Conservation (phyloP, 1,140 invertebrate genomes). For the Halyomorpha halys region DNA sequence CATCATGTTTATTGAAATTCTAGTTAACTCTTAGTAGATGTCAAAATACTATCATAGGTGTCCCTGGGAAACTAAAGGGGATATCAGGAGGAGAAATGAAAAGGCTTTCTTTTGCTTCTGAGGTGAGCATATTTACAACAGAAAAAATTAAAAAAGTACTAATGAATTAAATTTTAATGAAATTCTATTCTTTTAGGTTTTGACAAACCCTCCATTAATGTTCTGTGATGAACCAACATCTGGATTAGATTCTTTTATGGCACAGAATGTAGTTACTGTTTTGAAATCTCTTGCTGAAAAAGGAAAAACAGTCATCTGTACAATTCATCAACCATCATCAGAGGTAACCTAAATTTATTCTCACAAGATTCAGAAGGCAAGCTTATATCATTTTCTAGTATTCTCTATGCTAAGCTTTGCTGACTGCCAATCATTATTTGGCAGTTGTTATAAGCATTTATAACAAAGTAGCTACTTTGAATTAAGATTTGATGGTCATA, state of each 20-base stretch:
- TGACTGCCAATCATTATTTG: too few species aligned
- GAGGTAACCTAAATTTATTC: constrained; percentile 45
- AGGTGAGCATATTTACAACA: constrained; percentile 45
- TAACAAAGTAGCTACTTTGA: too few species aligned
- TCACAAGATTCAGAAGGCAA: too few species aligned
- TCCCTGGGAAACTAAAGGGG: constrained; percentile 74
- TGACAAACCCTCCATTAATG: constrained; percentile 88
- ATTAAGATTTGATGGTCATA: too few species aligned
- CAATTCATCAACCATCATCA: constrained; percentile 93
- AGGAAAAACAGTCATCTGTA: constrained; percentile 86
- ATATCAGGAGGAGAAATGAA: constrained; percentile 94
- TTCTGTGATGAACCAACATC: constrained; percentile 97
- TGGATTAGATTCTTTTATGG: constrained; percentile 77
- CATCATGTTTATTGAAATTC: constrained; percentile 17
- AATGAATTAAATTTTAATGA: not conserved
- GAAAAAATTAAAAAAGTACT: not conserved
- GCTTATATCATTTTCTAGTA: too few species aligned
- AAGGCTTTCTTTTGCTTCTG: constrained; percentile 87
- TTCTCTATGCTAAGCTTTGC: too few species aligned
- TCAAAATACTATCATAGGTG: constrained; percentile 77
- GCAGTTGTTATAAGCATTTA: too few species aligned
- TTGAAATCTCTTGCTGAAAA: constrained; percentile 64
- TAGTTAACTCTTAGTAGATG: constrained; percentile 77
- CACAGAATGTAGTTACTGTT: constrained; percentile 75
- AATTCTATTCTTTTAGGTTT: constrained; percentile 38